These are phyloP conservation scores for Acanthoscelides obtectus DNA, from an alignment of 2,888 invertebrate species.

Conservation along the genomic window DNA sequence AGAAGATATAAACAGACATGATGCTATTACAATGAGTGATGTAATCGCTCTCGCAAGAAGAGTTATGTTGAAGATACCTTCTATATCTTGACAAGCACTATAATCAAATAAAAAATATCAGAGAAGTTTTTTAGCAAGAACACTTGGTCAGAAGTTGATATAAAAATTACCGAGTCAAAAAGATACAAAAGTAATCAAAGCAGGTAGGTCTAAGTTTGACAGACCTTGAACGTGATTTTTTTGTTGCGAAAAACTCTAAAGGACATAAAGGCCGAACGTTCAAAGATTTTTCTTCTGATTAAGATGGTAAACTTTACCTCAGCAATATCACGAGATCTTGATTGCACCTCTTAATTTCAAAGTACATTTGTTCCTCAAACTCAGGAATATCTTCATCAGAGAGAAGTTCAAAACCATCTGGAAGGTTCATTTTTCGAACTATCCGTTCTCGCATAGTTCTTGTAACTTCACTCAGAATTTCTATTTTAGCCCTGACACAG, in stretches of 20 bases:
- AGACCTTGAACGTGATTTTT: too few species aligned
- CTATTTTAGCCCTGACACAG: slow-evolving; percentile 2
- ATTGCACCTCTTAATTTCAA: slow-evolving; percentile 4
- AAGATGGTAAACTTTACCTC: slow-evolving; percentile 3
- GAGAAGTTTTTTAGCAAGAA: too few species aligned
- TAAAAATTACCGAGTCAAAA: too few species aligned
- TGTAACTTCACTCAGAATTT: slow-evolving; percentile 1
- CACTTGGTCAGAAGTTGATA: too few species aligned
- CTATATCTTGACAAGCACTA: slow-evolving; percentile 2
- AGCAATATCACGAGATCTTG: slow-evolving; percentile 3
- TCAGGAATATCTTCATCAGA: slow-evolving; percentile 6
- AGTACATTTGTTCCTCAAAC: slow-evolving; percentile 6
- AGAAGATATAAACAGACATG: neutral
- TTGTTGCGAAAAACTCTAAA: too few species aligned
- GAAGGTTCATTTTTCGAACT: slow-evolving; percentile 1
- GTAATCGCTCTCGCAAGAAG: neutral
- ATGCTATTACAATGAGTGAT: slow-evolving; percentile 1
- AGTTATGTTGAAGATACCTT: slow-evolving; percentile 1
- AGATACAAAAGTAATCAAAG: too few species aligned
- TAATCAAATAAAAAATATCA: slow-evolving; percentile 1
- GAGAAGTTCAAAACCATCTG: slow-evolving; percentile 1
- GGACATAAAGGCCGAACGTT: too few species aligned
- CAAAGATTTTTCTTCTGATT: too few species aligned
- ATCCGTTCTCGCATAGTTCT: slow-evolving; percentile 3
- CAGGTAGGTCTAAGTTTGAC: too few species aligned